A percentile compares a stretch with the other conserved stretches of the same genome.
Evolutionary conservation across 2,888 invertebrate species (phyloP).

Genomic region (Pandemis heparana): DNA sequence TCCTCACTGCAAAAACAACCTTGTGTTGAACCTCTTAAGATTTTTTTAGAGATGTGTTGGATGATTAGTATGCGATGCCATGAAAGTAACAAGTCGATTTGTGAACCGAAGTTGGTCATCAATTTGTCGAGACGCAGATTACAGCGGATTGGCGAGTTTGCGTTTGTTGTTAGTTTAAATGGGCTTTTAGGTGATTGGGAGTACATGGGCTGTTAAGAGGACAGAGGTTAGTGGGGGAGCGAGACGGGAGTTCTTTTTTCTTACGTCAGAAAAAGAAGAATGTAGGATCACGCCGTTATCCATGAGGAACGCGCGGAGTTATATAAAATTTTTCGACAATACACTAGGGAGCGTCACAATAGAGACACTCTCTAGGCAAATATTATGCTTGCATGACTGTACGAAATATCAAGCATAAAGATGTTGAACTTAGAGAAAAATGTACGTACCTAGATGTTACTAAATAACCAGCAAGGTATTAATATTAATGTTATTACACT

Average conservation of each 20-base stretch:
- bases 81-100: constrained; percentile 2
- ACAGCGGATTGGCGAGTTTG: constrained; percentile 31
- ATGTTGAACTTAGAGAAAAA: too few species aligned
- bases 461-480: too few species aligned
- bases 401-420: too few species aligned
- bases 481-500: too few species aligned
- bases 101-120: constrained; percentile 26
- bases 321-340: too few species aligned
- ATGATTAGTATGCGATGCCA: not conserved
- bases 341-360: too few species aligned
- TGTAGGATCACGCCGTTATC: too few species aligned
- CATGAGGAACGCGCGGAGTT: too few species aligned
- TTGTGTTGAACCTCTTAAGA: not conserved
- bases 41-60: not conserved
- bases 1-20: not conserved
- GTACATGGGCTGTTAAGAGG: not conserved
- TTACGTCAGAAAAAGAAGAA: not conserved
- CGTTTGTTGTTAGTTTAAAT: constrained; percentile 32
- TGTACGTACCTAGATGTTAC: too few species aligned
- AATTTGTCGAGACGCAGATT: constrained; percentile 39
- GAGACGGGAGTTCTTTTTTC: not conserved
- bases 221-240: not conserved
- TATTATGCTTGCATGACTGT: too few species aligned
- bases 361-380: too few species aligned
- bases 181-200: constrained; percentile 36